These are phyloP conservation scores for Acanthornis magna DNA, from an alignment of 2,797 vertebrate genomes.

Conservation along the genomic window DNA sequence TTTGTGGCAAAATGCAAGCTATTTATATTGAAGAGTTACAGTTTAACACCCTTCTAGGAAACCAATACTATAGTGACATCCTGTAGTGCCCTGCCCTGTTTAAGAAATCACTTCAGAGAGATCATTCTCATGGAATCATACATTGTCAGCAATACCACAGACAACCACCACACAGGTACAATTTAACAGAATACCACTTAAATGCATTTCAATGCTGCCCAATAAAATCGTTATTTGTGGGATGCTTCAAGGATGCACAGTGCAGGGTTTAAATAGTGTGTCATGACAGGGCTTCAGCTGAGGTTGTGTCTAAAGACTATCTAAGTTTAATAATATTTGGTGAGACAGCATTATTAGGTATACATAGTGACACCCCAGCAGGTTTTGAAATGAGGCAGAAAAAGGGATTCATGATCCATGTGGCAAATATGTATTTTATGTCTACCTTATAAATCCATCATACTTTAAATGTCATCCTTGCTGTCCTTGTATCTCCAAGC, in stretches of 20 bases:
- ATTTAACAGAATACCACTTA: background rate
- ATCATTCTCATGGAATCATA: background rate
- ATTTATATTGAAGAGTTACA: background rate
- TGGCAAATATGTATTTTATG: background rate
- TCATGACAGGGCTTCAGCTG: background rate
- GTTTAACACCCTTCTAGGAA: background rate
- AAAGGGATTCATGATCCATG: background rate
- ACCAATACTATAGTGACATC: background rate
- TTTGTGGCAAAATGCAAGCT: background rate
- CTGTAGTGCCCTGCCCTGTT: background rate
- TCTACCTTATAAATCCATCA: background rate
- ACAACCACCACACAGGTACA: accelerated
- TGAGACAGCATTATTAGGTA: background rate
- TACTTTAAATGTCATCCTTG: background rate
- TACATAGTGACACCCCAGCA: background rate
- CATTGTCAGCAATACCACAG: background rate
- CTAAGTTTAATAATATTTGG: background rate
- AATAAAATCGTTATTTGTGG: background rate
- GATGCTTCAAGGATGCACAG: background rate
- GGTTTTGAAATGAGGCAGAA: background rate
- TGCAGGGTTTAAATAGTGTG: background rate
- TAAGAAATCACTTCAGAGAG: background rate
- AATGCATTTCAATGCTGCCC: background rate
- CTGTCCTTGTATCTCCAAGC: background rate
- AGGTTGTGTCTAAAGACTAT: background rate